Percentiles rank a stretch among this genome's conserved stretches.
Conservation (phyloP, 1,140 invertebrate genomes). For the Nephotettix cincticeps region DNA sequence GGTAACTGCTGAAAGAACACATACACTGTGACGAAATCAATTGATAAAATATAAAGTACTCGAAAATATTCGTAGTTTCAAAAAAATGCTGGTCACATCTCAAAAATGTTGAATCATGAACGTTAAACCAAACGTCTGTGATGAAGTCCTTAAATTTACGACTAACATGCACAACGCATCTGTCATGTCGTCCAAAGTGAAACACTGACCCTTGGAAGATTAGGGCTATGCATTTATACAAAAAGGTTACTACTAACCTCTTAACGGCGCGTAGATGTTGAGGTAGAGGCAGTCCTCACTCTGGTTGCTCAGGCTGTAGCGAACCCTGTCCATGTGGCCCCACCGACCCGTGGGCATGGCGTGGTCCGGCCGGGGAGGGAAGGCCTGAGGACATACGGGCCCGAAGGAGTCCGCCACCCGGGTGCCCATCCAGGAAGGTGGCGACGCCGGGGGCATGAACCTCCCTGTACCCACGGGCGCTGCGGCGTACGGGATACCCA, state of each 20-base stretch:
- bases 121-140: too few relatives aligned
- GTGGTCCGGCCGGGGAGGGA: constrained; percentile 82
- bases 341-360: constrained; percentile 89
- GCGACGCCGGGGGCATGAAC: constrained; percentile 87
- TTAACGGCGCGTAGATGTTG: constrained; percentile 91
- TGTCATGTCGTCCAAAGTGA: too few relatives aligned
- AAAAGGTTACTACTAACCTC: constrained; percentile 60
- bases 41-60: too few relatives aligned
- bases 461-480: constrained; percentile 67
- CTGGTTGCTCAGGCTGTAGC: constrained; percentile 85
- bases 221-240: too few relatives aligned
- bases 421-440: constrained; percentile 85
- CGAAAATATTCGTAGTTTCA: too few relatives aligned
- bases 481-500: constrained; percentile 93
- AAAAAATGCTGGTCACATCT: too few relatives aligned
- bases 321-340: constrained; percentile 78
- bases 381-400: constrained; percentile 87
- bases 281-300: constrained; percentile 96
- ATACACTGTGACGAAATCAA: too few relatives aligned
- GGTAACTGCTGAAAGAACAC: too few relatives aligned
- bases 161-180: too few relatives aligned
- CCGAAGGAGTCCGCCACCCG: constrained; percentile 75
- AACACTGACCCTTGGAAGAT: too few relatives aligned
- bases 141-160: too few relatives aligned
- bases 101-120: too few relatives aligned